Evolutionary conservation across 2,797 vertebrate genomes (phyloP).

Genomic region (Pangasius macronema): DNA sequence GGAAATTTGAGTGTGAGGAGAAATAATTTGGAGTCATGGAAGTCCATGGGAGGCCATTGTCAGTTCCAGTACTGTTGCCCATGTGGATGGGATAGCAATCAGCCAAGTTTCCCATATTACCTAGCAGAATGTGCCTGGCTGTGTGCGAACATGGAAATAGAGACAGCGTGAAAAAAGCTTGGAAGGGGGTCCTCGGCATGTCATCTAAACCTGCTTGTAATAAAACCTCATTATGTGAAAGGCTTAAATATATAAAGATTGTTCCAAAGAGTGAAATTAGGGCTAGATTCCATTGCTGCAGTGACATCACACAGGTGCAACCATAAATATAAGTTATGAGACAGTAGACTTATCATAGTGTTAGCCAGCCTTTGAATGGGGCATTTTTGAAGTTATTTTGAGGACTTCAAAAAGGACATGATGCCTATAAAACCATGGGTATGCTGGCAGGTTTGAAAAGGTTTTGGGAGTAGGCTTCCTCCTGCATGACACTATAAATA

Average conservation of each 20-base stretch:
- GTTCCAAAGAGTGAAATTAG: conserved; percentile 41
- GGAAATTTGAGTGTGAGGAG: conserved; percentile 31
- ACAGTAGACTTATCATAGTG: neutral
- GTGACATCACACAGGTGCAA: conserved; percentile 38
- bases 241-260: conserved; percentile 33
- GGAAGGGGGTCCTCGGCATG: conserved; percentile 34
- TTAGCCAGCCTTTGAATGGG: conserved; percentile 26
- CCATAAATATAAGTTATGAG: conserved; percentile 4
- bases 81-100: conserved; percentile 36
- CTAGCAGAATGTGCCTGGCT: conserved; percentile 17
- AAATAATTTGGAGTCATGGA: conserved; percentile 18
- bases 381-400: conserved; percentile 34
- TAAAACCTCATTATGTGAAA: conserved; percentile 48
- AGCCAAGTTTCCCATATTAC: conserved; percentile 5
- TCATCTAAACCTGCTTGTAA: conserved; percentile 48
- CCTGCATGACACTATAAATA: neutral
- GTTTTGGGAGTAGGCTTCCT: neutral
- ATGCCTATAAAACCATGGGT: conserved; percentile 24
- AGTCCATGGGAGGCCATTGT: conserved; percentile 20
- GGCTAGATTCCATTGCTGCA: conserved; percentile 23
- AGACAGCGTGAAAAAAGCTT: conserved; percentile 22
- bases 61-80: conserved; percentile 16
- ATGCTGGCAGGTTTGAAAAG: neutral
- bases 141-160: conserved; percentile 20
- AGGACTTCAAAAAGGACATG: conserved; percentile 19